Evolutionary conservation across 2,113 vertebrate genomes (phyloP), one percentile per base, ranked within the genome.

Genomic region (Cricetomys ansorgei): DNA sequence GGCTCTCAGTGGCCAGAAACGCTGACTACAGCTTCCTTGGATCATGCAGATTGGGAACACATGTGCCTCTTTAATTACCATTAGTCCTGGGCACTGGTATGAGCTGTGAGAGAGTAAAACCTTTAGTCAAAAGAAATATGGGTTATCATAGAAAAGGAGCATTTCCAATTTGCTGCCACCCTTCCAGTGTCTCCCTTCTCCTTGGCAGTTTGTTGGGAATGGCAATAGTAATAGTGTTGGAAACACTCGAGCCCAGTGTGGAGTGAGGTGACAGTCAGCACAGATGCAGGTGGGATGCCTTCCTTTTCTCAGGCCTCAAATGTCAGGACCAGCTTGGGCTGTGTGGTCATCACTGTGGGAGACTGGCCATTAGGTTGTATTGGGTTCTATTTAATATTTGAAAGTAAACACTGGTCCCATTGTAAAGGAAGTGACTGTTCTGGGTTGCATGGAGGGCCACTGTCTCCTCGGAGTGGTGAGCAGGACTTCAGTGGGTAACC

Each of bases 41-140:
- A 37, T 40, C 25, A 4, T 8, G 13, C 7, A 0, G 62, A n/a
- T 73, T 4, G 29, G 23, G 27, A 16, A 7, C 0, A 1, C 4
- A 15, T 21, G 1, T 16, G 34, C 21, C 48, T 1, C 12, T 45
- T 23, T n/a, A n/a, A n/a, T n/a, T 25, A 16, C 48, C 2, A 0
- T 40, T 37, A 16, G 48, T 15, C 29, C 13, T 5, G 4, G 59
- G 4, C 7, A 3, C 83, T 50, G 4, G 27, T 1, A 5, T 80
- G 55, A 29, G 1, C 43, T 25, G 23, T 37, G 70, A 40, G 31
- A 29, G 43, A 15, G 1, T 7, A 25, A 83, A 21, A 31, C 53
- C 86, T 72, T 15, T 5, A 37, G 27, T 45, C 59, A 7, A 10
- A 23, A 83, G 69, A 21, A 92, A 37, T 7, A 16, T 0, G 3